Conservation (phyloP, 2,113 vertebrate genomes). For the Tachuris rubrigastra region DNA sequence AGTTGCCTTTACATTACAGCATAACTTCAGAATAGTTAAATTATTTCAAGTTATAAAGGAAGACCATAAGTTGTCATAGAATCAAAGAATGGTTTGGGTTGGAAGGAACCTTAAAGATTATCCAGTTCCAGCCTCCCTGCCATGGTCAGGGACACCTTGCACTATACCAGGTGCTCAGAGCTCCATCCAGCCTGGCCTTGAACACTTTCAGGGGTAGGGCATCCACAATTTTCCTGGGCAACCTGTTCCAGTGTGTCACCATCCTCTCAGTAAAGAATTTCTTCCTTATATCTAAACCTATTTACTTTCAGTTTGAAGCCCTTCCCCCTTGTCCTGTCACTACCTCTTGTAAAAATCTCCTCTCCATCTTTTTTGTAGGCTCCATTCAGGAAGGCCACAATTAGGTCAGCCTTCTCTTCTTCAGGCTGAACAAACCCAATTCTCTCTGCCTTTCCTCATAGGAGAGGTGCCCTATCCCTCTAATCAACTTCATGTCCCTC, state of each 20-base stretch:
- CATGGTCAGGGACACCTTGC: background rate
- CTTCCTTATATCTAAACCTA: background rate
- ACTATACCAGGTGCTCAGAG: background rate
- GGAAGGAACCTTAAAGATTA: background rate
- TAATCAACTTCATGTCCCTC: background rate
- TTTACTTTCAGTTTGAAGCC: background rate
- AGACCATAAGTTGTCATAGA: background rate
- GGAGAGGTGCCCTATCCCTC: background rate
- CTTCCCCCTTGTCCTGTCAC: background rate
- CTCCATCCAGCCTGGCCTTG: background rate
- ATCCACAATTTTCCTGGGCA: background rate
- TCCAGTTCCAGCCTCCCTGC: background rate
- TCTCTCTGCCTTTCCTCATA: background rate
- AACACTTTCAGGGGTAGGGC: background rate
- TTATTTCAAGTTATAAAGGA: background rate
- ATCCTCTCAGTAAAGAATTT: background rate
- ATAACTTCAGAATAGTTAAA: background rate
- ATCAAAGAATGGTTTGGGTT: background rate
- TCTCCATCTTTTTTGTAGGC: background rate
- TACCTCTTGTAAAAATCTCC: background rate
- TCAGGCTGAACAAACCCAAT: background rate
- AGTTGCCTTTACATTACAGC: background rate
- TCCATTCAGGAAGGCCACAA: background rate
- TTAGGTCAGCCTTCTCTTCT: background rate
- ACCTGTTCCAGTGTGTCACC: background rate